phyloP scores from a whole-genome alignment of 2,797 vertebrate genomes.

The Tragelaphus eurycerus region DNA sequence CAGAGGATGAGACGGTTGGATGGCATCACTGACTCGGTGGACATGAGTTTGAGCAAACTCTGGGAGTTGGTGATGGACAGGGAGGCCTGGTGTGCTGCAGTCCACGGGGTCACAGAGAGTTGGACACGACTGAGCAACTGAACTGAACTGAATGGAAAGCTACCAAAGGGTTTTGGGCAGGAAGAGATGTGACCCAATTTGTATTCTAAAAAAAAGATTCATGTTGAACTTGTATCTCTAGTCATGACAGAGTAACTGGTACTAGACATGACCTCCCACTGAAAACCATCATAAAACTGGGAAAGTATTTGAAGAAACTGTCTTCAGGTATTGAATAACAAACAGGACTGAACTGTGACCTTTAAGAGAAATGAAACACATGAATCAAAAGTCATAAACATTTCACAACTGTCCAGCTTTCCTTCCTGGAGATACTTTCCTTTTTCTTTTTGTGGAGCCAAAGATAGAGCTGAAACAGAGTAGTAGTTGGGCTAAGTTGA shows the following conservation, averaged over 20 bases:
- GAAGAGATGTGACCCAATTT: neutral
- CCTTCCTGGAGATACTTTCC: neutral
- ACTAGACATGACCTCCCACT: neutral
- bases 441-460: neutral
- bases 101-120: neutral
- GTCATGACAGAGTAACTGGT: neutral
- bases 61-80: neutral
- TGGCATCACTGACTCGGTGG: neutral
- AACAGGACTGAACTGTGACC: neutral
- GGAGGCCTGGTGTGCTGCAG: neutral
- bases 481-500: neutral
- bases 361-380: neutral
- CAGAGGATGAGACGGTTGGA: neutral
- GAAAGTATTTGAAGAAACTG: neutral
- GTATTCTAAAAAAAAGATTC: neutral
- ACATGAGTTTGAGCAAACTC: neutral
- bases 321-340: neutral
- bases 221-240: neutral
- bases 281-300: neutral
- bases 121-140: neutral
- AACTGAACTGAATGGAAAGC: neutral
- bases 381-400: neutral
- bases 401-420: neutral
- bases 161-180: neutral
- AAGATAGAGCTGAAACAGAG: neutral